Base-by-base conservation (phyloP, 1,140 invertebrate species). In the Drepana arcuata region DNA sequence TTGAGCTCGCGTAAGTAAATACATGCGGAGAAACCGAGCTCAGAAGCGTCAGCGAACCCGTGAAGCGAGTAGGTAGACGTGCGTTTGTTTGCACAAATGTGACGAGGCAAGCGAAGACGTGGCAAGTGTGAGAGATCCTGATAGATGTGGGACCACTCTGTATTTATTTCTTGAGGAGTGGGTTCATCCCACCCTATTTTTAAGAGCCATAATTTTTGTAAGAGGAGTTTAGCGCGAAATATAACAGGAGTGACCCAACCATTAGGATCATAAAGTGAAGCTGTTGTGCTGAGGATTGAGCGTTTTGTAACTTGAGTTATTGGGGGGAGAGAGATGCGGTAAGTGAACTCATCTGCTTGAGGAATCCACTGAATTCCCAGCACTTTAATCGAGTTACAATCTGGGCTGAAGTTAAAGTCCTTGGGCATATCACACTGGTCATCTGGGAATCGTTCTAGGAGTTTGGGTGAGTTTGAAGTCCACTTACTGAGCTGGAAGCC, bases 351-450 rank as follows among this genome's bases (percentile, higher is more conserved):
- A 31, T 40, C 38, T 7, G 29, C 7, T 7, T 16, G 12, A 1
- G 38, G 29, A 11, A 25, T 40, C 26, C 27, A 40, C 14, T 24
- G 29, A 7, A 40, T 14, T 12, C 38, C 38, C 12, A 40, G 13
- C 18, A 26, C 31, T 12, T 35, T 46, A 10, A 46, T 12, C 14
- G 27, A 26, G 7, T 16, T 40, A n/a, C 13, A 34, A 9, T 38
- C 36, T 34, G 32, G 32, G 11, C 16, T 46, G 24, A 27, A 26
- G 14, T 26, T 16, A 14, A 37, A 44, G 28, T 39, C 26, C 18
- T 38, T 45, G 11, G 44, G 38, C 37, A 41, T 47, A 9, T 47
- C 44, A 32, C 37, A 47, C 1, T 47, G 38, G 7, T 47, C 44
- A 28, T 35, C 38, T 7, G 44, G 44, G 15, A 33, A 47, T 6